Base-by-base conservation (phyloP, 1,140 invertebrate genomes). In the Hirudo medicinalis region DNA sequence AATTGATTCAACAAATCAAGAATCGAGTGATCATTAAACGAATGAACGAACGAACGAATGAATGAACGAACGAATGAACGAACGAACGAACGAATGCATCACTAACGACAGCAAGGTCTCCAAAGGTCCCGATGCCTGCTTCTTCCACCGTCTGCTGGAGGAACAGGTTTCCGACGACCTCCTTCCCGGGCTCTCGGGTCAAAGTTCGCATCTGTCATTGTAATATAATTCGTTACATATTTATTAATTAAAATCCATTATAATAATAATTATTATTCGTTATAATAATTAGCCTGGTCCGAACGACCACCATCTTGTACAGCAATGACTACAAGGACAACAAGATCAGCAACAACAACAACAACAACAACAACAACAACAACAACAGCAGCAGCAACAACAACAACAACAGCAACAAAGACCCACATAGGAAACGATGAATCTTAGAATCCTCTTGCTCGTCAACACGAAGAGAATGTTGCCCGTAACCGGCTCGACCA, bases 401-500 rank as follows among this genome's bases (percentile, higher is more conserved):
- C 57, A 63, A 63, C 57, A 22, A 20, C 57, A 63, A 63, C 22
- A 63, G 17, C 57, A 25, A 22, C 57, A 63, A n/a, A 13, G 19
- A 89, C 92, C 92, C 85, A 97, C 92, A 85, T 97, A 97, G 82
- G 97, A 87, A 83, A 94, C 95, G 71, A 98, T 87, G 83, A 97
- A 98, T 80, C 92, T 88, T 72, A 97, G 86, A 83, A 98, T 95
- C 78, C 94, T 87, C 83, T 97, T 97, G 81, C 97, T 94, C 69
- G 94, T 98, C 75, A 97, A 86, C 81, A 98, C 97, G 82, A 96
- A 97, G 63, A 96, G 86, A 74, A 97, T 94, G 83, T 97, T 94
- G 79, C 92, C 92, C 40, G 92, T 94, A 63, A 88, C 85, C 19
- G 89, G 88, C 83, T 97, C 92, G 78, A 97, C 93, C 75, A 97